phyloP scores from a whole-genome alignment of 37 sponge, comb jelly and placozoan species.

The Bolinopsis microptera region DNA sequence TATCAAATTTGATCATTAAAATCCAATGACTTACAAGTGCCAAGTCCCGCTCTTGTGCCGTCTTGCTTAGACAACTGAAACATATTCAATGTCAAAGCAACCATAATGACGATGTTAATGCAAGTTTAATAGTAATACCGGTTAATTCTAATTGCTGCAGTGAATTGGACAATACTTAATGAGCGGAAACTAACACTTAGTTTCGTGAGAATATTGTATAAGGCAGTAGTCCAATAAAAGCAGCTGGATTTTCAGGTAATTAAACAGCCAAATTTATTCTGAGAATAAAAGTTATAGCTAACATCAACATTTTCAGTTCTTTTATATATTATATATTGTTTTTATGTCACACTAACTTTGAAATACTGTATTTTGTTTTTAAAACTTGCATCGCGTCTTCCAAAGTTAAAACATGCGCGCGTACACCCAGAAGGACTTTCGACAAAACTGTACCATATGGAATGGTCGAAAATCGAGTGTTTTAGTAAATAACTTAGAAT shows the following conservation, averaged over 20 bases:
- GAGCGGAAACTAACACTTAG: background rate
- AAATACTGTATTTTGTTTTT: constrained; percentile 10
- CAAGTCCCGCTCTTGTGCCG: background rate
- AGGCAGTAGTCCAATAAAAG: no score
- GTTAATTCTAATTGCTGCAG: background rate
- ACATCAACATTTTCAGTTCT: no score
- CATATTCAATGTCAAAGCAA: background rate
- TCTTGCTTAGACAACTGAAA: background rate
- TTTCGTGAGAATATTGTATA: background rate
- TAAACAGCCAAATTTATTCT: no score
- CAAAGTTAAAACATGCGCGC: background rate
- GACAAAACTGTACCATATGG: no score
- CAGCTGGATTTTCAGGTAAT: no score
- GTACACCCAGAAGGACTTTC: no score
- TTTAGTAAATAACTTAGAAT: no score
- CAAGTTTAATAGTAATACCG: background rate
- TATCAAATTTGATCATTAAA: no score
- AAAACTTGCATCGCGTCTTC: background rate
- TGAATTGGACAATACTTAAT: background rate
- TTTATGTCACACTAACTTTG: constrained; percentile 45
- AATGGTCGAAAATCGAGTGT: no score
- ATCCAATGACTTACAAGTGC: background rate
- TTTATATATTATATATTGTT: background rate
- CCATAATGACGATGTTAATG: no score
- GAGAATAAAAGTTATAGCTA: no score